Percentiles rank a stretch among this genome's conserved stretches.
Evolutionary conservation across 2,113 vertebrate species (phyloP).

Genomic region (Noturus placidus): DNA sequence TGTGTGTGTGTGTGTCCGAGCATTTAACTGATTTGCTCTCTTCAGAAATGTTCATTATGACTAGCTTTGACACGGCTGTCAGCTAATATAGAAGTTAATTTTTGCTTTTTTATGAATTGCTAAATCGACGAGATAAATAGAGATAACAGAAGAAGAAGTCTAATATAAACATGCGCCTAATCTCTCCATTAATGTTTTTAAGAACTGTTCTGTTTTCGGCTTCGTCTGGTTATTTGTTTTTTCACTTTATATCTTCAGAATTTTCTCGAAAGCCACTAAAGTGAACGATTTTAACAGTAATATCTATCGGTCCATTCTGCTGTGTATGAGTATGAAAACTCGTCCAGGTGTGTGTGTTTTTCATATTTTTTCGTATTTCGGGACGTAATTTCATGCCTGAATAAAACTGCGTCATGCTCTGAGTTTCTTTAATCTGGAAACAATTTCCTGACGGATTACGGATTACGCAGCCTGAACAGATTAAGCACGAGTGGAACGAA

Average conservation of each 20-base stretch:
- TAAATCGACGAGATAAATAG: not conserved
- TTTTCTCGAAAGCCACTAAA: not conserved
- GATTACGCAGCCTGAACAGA: constrained; percentile 38
- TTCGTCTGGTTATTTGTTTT: not conserved
- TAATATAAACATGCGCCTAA: not conserved
- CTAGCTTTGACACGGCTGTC: not conserved
- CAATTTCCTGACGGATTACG: constrained; percentile 37
- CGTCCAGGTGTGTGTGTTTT: constrained; percentile 22
- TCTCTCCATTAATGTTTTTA: not conserved
- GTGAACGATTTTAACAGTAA: not conserved
- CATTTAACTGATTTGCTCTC: not conserved
- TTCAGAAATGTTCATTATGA: not conserved
- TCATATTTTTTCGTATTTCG: constrained; percentile 9
- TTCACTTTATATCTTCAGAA: not conserved
- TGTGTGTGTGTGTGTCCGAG: not conserved
- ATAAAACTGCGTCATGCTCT: constrained; percentile 34
- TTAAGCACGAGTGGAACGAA: constrained; percentile 24
- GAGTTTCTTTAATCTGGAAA: constrained; percentile 37
- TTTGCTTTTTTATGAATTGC: not conserved
- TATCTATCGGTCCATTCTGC: not conserved
- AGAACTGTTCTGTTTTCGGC: not conserved
- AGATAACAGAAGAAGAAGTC: not conserved
- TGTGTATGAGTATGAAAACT: not conserved
- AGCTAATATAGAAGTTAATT: not conserved
- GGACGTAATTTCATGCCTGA: constrained; percentile 36